Evolutionary conservation across 2,113 vertebrate species (phyloP).

Genomic region (Dicerorhinus sumatrensis): DNA sequence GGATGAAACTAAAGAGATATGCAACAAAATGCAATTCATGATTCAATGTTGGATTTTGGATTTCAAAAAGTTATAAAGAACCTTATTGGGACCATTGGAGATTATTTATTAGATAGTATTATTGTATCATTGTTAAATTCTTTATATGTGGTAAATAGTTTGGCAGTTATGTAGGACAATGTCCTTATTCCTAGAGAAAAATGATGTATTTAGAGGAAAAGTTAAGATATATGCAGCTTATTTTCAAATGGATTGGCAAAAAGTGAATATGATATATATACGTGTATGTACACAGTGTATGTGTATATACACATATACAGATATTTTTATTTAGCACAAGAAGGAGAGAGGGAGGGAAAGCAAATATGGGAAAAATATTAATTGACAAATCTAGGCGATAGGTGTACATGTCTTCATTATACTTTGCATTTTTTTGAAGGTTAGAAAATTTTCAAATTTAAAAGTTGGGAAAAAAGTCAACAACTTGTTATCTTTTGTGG

Average conservation of each 20-base stretch:
- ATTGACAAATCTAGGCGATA: background rate
- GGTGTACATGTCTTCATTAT: background rate
- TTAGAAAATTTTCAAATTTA: background rate
- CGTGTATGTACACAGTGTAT: background rate
- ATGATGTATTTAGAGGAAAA: background rate
- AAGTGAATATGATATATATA: background rate
- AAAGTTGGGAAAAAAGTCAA: background rate
- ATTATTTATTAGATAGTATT: background rate
- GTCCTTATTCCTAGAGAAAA: background rate
- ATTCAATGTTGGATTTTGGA: background rate
- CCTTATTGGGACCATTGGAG: background rate
- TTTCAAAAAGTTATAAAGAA: background rate
- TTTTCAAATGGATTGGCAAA: background rate
- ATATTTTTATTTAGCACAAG: background rate
- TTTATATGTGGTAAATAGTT: background rate
- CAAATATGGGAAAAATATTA: background rate
- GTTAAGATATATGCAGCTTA: background rate
- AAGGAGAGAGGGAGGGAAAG: background rate
- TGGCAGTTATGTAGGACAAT: background rate
- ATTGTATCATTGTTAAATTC: background rate
- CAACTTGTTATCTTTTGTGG: conserved; percentile 45
- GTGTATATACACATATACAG: background rate
- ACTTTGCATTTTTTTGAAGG: background rate
- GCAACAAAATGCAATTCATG: background rate
- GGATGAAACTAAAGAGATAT: background rate